Base-by-base conservation (phyloP, 37 sponge, comb jelly and placozoan genomes). In the Beroe ovata region DNA sequence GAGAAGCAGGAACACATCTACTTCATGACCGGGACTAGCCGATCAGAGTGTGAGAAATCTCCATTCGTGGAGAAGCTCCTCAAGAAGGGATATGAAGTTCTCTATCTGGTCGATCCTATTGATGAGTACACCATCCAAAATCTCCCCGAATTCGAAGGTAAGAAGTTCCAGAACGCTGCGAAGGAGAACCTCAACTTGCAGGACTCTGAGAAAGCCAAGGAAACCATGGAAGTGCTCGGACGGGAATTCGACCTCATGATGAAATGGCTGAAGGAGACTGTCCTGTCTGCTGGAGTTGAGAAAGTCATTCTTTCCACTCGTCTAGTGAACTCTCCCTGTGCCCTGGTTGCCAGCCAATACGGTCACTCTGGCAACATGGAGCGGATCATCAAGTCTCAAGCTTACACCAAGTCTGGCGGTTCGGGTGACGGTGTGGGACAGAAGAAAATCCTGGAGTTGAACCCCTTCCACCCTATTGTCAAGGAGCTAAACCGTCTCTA, bases 281-380 rank as follows among this genome's bases (percentile, higher is more conserved):
- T 95, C 25, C 92, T 98, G 40, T 91, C 59, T 0, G 95, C 92
- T 0, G 88, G 71, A 38, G 93, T 97, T 38, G 99, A 97, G 38
- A 97, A 97, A 88, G 96, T 95, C 30, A 93, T 94, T 0, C 89
- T 97, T 14, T 94, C 95, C 40, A 94, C 95, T 63, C 90, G 99
- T 26, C 91, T 97, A 60, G 91, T 95, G 1, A 93, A 93, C 60
- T 97, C 99, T 19, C 99, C 99, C 0, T 95, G 96, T 89, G 99
- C 96, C 18, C 95, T 97, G 1, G 99, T 97, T 35, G 99, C 99
- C 30, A 88, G 91, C 37, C 94, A 93, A 72, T 94, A 94, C 72
- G 99, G 94, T 72, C 94, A 96, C 96, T 94, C 96, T 88, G 98
- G 95, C 16, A 97, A 97, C 89, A 97, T 97, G 98, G 98, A 97